A percentile compares a stretch with the other conserved stretches of the same genome.
These are phyloP conservation scores for Anhinga anhinga DNA, from an alignment of 2,113 vertebrate species.

Conservation along the genomic window DNA sequence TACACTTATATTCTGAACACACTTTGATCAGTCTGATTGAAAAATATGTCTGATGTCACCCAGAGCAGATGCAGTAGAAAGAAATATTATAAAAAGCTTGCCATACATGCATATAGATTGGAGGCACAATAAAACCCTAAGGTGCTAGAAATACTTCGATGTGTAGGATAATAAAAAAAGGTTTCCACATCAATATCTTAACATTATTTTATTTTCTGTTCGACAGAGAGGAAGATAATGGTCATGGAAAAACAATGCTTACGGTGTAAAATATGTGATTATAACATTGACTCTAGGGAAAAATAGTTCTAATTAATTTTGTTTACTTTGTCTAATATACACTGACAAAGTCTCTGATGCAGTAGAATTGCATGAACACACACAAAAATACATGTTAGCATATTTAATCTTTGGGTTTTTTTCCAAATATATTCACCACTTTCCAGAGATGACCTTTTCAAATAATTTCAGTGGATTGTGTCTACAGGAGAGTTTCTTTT, in stretches of 20 bases:
- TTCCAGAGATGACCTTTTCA: background rate
- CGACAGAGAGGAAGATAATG: background rate
- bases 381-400: background rate
- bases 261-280: background rate
- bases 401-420: background rate
- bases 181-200: background rate
- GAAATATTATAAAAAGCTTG: constrained; percentile 33
- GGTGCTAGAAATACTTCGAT: constrained; percentile 12
- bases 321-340: background rate
- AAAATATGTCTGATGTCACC: constrained; percentile 33
- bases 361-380: background rate
- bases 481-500: background rate
- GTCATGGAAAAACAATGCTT: background rate
- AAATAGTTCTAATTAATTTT: background rate
- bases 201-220: background rate
- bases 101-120: background rate
- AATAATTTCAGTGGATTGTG: background rate
- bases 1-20: constrained; percentile 2
- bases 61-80: background rate
- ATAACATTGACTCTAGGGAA: background rate
- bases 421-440: background rate
- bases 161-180: background rate
- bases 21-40: constrained; percentile 45
- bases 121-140: background rate
- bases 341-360: background rate